Evolutionary conservation across 2,113 vertebrate genomes (phyloP), one percentile per base, ranked within the genome.

Genomic region (Chionodraco myersi): DNA sequence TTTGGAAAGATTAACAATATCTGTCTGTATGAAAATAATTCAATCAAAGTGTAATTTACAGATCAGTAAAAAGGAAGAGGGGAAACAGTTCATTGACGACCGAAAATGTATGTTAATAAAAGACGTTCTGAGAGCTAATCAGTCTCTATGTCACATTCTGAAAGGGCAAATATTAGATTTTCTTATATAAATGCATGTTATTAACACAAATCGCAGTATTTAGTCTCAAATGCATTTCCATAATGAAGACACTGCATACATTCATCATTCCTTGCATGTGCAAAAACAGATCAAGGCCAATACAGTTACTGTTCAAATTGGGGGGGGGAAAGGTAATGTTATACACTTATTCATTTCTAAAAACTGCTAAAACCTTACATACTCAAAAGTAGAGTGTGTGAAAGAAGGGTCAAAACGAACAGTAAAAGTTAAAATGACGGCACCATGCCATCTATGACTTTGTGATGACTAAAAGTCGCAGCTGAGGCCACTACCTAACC

Each of bases 401-500:
- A 12, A 80, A 72, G 54, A 57, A 6, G 36, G 34, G 30, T 48
- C 44, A 23, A 64, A 54, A 18, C 23, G 36, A 57, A 30, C 3
- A 15, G 30, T 3, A 44, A 66, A 62, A 52, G 70, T 67, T 83
- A 14, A 66, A 51, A 83, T 47, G n/a, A 70, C 6, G 9, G 56
- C 10, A 49, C 16, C 34, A 15, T 60, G 57, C 48, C 45, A 34
- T 82, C 44, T 8, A 23, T 59, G 83, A 77, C 75, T 80, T 57
- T 15, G 64, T 70, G 59, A 79, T 90, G 85, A 90, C 64, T 73
- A 81, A 66, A 73, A 49, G 36, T 52, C 82, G 77, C 14, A 60
- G 67, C 61, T 73, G 80, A 85, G 76, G 59, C 75, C 85, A 80
- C 73, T 64, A 84, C 79, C 90, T 82, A 80, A 93, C 84, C 91